phyloP scores from a whole-genome alignment of 2,797 vertebrate species.

The Mus minutoides region DNA sequence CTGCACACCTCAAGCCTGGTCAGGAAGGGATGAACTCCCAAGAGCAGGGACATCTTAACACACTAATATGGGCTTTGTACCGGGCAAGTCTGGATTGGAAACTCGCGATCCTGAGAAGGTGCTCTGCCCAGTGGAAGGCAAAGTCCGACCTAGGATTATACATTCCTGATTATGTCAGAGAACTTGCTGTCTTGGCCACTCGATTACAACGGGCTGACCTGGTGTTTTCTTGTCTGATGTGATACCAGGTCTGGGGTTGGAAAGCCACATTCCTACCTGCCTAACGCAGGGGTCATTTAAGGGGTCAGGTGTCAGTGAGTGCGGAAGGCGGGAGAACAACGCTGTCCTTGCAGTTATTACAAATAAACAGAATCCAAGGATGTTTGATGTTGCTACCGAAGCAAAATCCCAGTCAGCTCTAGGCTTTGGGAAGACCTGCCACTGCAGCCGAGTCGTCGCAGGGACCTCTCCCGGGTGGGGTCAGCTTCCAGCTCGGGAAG shows the following conservation, averaged over 20 bases:
- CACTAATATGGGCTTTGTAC: not conserved
- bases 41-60: not conserved
- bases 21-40: not conserved
- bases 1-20: constrained; percentile 19
- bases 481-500: not conserved
- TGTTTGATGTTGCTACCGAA: not conserved
- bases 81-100: not conserved
- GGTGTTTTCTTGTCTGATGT: not conserved
- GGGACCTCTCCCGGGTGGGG: not conserved
- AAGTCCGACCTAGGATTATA: not conserved
- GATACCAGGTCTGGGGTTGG: not conserved
- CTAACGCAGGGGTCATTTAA: not conserved
- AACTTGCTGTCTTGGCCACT: not conserved
- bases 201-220: not conserved
- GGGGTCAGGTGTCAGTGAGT: not conserved
- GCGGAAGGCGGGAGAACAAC: not conserved
- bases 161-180: not conserved
- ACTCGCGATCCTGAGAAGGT: not conserved
- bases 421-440: not conserved
- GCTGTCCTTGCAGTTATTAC: not conserved
- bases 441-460: not conserved
- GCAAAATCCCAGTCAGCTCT: not conserved
- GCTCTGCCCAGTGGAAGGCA: not conserved
- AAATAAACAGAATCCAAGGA: not conserved
- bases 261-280: not conserved